phyloP scores from a whole-genome alignment of 2,888 invertebrate genomes.

The Leptinotarsa peninsularis region DNA sequence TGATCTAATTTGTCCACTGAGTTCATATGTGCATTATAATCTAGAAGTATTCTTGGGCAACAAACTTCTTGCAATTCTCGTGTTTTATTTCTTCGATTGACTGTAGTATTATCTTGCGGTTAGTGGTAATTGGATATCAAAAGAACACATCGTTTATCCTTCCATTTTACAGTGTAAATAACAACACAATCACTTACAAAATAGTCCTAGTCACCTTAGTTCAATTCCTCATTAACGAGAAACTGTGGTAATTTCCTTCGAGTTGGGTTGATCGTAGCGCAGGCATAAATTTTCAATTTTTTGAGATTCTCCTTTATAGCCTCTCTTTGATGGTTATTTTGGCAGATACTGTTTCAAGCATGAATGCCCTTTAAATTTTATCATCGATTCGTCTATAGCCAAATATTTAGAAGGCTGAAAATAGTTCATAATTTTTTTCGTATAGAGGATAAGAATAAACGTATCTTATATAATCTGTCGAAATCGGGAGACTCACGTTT shows the following conservation, averaged over 20 bases:
- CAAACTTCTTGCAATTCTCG: too few species aligned
- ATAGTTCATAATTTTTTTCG: background rate
- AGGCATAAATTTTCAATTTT: background rate
- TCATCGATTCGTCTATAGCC: background rate
- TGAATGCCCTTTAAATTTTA: background rate
- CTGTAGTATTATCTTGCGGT: too few species aligned
- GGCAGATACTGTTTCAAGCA: background rate
- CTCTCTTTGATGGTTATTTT: constrained; percentile 22
- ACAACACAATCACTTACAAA: background rate
- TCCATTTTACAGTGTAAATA: background rate
- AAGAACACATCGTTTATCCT: background rate
- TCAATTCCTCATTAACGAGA: background rate
- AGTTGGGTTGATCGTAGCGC: too few species aligned
- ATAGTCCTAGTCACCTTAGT: constrained; percentile 34
- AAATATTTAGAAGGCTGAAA: background rate
- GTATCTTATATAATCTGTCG: too few species aligned
- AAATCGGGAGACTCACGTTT: too few species aligned
- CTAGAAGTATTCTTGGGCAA: too few species aligned
- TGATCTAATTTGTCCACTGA: background rate
- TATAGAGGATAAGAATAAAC: constrained; percentile 18
- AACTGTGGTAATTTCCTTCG: too few species aligned
- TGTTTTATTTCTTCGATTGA: too few species aligned
- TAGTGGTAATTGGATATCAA: background rate
- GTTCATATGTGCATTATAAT: too few species aligned
- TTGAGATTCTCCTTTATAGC: constrained; percentile 19